Conservation (phyloP, 1,140 invertebrate species). For the Eupristina koningsbergeri region DNA sequence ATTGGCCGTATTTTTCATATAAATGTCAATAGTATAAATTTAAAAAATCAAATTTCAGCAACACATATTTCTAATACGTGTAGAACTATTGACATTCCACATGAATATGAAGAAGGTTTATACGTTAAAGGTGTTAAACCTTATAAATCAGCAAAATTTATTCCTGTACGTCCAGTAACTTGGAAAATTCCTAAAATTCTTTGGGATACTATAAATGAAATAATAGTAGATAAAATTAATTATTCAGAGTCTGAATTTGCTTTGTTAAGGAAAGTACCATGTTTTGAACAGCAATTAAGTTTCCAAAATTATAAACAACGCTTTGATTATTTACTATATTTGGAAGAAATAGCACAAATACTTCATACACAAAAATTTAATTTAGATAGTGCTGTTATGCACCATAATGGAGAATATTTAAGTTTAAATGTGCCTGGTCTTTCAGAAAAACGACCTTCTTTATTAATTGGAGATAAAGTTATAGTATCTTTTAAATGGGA, state of each 20-base stretch:
- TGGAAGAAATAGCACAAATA: constrained; percentile 84
- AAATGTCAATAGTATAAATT: constrained; percentile 63
- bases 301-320: constrained; percentile 76
- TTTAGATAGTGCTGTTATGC: constrained; percentile 78
- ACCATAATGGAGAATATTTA: constrained; percentile 79
- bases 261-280: constrained; percentile 70
- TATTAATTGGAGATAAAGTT: constrained; percentile 86
- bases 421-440: constrained; percentile 85
- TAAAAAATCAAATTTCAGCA: not conserved
- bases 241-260: constrained; percentile 63
- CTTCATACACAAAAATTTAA: constrained; percentile 81
- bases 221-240: constrained; percentile 66
- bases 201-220: constrained; percentile 71
- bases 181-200: constrained; percentile 77
- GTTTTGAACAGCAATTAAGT: constrained; percentile 70
- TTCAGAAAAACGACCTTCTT: constrained; percentile 86
- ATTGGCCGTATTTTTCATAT: constrained; percentile 75
- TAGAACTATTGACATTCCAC: constrained; percentile 63
- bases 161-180: constrained; percentile 69
- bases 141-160: constrained; percentile 74
- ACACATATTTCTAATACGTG: constrained; percentile 54
- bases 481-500: constrained; percentile 71
- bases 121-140: constrained; percentile 76
- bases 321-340: constrained; percentile 82
- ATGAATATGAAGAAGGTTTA: constrained; percentile 60